A percentile compares a stretch with the other conserved stretches of the same genome.
These are phyloP conservation scores for Lysandra bellargus DNA, from an alignment of 2,888 invertebrate genomes.

Conservation along the genomic window DNA sequence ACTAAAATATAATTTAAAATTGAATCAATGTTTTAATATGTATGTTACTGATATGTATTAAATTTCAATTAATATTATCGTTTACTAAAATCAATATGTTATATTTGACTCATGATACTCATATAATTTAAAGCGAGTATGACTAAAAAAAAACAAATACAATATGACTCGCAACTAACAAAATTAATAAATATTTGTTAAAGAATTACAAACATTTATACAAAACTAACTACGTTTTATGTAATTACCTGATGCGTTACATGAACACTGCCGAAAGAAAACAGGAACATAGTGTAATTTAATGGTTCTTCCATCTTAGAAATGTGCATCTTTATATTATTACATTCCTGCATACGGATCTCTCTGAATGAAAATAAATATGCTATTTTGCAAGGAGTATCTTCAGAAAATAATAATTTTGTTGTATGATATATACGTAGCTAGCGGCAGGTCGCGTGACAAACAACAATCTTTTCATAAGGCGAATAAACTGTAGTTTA, in stretches of 20 bases:
- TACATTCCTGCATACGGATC: background rate
- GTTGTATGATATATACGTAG: background rate
- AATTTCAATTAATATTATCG: no score
- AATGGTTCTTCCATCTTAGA: no score
- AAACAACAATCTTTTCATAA: background rate
- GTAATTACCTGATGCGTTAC: background rate
- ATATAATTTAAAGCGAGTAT: background rate
- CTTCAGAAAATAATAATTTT: background rate
- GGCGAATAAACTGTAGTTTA: background rate
- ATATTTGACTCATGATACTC: background rate
- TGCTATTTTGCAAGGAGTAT: background rate
- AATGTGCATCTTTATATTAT: background rate
- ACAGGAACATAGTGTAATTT: background rate
- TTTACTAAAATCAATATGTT: background rate
- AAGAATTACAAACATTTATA: background rate
- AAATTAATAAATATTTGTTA: background rate
- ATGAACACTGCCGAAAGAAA: slow-evolving; percentile 10
- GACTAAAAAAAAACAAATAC: background rate
- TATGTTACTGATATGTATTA: background rate
- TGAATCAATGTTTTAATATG: background rate
- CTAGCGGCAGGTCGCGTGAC: background rate
- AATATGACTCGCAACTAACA: background rate
- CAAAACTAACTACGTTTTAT: background rate
- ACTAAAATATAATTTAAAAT: background rate
- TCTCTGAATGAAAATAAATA: background rate